Evolutionary conservation across 2,113 vertebrate species (phyloP).

Genomic region (Coryphaenoides rupestris): DNA sequence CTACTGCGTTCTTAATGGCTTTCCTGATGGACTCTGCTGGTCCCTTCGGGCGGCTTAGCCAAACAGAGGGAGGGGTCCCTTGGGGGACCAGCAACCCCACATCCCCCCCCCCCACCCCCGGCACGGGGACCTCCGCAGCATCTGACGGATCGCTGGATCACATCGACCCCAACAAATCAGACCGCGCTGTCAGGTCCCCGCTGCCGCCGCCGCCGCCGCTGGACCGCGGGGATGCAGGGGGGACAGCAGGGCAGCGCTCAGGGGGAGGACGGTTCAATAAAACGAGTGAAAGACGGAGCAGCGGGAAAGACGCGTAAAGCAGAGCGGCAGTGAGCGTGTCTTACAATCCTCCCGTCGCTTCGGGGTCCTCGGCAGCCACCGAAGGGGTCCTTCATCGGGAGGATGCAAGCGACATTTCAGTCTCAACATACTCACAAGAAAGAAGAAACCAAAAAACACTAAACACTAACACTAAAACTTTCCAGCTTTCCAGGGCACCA

Average conservation of each 20-base stretch:
- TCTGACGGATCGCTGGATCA: slow-evolving; percentile 58
- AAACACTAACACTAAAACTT: no score
- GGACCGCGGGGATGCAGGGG: slow-evolving; percentile 23
- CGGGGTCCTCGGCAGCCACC: no score
- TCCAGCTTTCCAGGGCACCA: no score
- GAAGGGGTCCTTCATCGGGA: no score
- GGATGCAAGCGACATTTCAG: no score
- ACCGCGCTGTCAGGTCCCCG: slow-evolving; percentile 46
- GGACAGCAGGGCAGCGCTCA: slow-evolving; percentile 10
- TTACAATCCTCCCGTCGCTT: no score
- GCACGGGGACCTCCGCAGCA: slow-evolving; percentile 20
- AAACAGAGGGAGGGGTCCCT: slow-evolving; percentile 63
- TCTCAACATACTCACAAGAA: no score
- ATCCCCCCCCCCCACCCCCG: not conserved
- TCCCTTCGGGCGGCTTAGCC: slow-evolving; percentile 65
- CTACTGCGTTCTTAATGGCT: slow-evolving; percentile 68
- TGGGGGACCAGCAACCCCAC: slow-evolving; percentile 41
- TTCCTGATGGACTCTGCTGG: slow-evolving; percentile 66
- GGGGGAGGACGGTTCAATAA: slow-evolving; percentile 3
- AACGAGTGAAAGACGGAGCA: slow-evolving; percentile 3
- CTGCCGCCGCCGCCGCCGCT: no score
- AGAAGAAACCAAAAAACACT: no score
- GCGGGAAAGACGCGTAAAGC: no score
- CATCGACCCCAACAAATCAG: slow-evolving; percentile 63
- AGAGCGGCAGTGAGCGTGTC: no score